Conservation (phyloP, 2,797 vertebrate genomes). For the Arctocebus calabarensis region DNA sequence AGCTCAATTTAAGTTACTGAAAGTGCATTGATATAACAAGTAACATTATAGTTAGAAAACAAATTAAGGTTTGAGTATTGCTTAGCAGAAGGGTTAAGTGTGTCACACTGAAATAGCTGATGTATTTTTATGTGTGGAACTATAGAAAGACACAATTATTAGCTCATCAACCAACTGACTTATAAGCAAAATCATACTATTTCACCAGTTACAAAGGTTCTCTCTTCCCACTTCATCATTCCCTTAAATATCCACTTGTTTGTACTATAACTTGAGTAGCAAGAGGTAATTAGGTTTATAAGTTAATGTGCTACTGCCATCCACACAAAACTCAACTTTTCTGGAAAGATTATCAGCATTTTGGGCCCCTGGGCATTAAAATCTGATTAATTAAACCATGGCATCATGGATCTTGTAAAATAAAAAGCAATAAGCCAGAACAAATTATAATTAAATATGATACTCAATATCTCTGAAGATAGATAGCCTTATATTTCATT, state of each 20-base stretch:
- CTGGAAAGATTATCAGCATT: conserved; percentile 2
- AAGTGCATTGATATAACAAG: conserved; percentile 60
- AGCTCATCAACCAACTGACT: neutral
- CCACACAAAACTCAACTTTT: conserved; percentile 13
- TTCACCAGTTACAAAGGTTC: neutral
- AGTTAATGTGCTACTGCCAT: neutral
- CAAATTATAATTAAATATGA: conserved; percentile 5
- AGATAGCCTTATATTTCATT: neutral
- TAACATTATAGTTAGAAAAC: conserved; percentile 58
- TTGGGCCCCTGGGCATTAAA: neutral
- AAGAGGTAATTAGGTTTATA: conserved; percentile 8
- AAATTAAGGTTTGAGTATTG: conserved; percentile 25
- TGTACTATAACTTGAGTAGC: neutral
- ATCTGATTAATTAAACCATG: conserved; percentile 42
- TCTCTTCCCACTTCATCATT: neutral
- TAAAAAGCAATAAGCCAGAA: neutral
- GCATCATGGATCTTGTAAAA: conserved; percentile 9
- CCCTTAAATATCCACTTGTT: conserved; percentile 4
- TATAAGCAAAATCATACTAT: conserved; percentile 49
- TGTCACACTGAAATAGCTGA: neutral
- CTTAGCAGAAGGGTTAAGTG: neutral
- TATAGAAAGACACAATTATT: neutral
- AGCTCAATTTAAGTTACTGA: conserved; percentile 75
- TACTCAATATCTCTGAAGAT: neutral
- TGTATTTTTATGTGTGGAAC: neutral